Base-by-base conservation (phyloP, 2,113 vertebrate species). In the Strigops habroptila region DNA sequence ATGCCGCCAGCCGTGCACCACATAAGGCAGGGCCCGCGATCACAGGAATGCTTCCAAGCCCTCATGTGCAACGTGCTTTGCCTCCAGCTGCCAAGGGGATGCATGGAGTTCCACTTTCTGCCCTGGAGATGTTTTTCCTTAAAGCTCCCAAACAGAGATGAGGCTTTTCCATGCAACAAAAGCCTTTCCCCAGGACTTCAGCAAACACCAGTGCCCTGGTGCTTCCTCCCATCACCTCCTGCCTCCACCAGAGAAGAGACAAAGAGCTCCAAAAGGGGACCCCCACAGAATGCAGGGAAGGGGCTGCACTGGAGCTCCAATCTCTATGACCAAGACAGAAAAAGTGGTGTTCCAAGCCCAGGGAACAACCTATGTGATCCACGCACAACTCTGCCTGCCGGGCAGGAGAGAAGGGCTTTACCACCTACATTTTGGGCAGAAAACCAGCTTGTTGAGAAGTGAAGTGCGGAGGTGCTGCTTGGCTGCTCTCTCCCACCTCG, bases 171-270 rank as follows among this genome's bases (percentile, higher is more conserved):
- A 1, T 4, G 18, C 7, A 9, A 43, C 6, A 10, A 76, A 76
- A 4, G 7, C 7, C 12, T 57, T 79, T 64, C 6, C 43, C 64
- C 30, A 4, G 59, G 46, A 46, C 35, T 90, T 48, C 12, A 23
- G 59, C 0, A 2, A 70, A 43, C 53, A 33, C 62, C 30, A 0
- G n/a, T 85, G n/a, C 75, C 59, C 49, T 23, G 5, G 10, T 7
- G 24, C 62, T 83, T 81, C 53, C 70, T 68, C 82, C 69, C 78
- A 21, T 33, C 25, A 1, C 4, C 27, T 70, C 77, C 91, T 23
- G 43, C 13, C 41, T 68, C 51, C 35, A 52, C 68, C 2, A 1
- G 65, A 88, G 84, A 19, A 6, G 53, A 73, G 53, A 90, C 79
- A 86, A 93, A 93, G 82, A 74, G 16, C 52, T 82, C 75, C 52